These are phyloP conservation scores for Tetragnatha montana DNA, from an alignment of 2,888 invertebrate genomes.

Conservation along the genomic window DNA sequence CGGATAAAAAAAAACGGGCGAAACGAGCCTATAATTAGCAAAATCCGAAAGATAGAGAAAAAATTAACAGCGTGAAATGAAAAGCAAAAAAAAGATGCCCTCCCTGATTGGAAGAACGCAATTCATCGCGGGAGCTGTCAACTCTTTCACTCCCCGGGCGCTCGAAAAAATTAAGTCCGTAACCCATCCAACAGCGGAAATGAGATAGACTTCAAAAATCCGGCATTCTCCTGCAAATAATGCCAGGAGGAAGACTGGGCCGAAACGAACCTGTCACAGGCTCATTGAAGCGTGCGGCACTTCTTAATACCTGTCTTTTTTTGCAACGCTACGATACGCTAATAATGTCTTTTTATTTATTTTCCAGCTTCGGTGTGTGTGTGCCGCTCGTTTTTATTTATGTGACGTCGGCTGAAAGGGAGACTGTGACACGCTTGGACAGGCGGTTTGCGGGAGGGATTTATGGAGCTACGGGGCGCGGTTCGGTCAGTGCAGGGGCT, in stretches of 20 bases:
- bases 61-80: neutral
- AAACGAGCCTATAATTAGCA: neutral
- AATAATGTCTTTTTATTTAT: constrained; percentile 33
- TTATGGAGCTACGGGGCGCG: neutral
- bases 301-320: constrained; percentile 43
- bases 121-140: constrained; percentile 26
- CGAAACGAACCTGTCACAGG: neutral
- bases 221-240: constrained; percentile 55
- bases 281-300: constrained; percentile 42
- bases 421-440: constrained; percentile 3
- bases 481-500: constrained; percentile 8
- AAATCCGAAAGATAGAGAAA: neutral
- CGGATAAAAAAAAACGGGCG: neutral
- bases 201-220: constrained; percentile 59
- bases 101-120: constrained; percentile 16
- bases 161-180: constrained; percentile 31
- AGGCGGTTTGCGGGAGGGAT: constrained; percentile 10
- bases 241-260: neutral
- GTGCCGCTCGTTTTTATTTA: neutral
- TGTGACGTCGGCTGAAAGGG: neutral
- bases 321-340: constrained; percentile 40
- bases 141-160: constrained; percentile 9
- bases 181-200: constrained; percentile 53
- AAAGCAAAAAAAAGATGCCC: neutral
- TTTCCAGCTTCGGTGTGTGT: constrained; percentile 14